Evolutionary conservation across 2,888 invertebrate genomes (phyloP), one percentile per base, ranked within the genome.

Genomic region (Pantelozetes paolii): DNA sequence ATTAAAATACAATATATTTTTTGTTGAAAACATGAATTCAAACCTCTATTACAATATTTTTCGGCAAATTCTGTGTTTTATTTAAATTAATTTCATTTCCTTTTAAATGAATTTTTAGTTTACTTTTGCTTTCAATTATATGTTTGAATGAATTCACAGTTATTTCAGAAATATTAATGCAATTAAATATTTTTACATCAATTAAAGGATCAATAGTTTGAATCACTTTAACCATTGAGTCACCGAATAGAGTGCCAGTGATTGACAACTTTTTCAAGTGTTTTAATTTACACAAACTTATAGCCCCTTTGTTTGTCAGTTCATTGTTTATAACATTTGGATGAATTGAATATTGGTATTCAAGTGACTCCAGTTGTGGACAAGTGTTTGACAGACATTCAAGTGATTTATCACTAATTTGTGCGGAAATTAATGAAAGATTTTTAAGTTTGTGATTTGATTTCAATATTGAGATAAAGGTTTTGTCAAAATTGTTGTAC

Each of bases 401-500:
- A 15, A 62, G 6, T 15, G 62, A 30, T 30, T 62, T 62, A 18
- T 62, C 62, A 62, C 62, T 62, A 15, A 62, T 62, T 62, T 62
- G 62, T 30, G 15, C 62, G 3, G 15, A 13, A 62, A 62, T 62
- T 62, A 62, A 20, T 30, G 62, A 62, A 18, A 62, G 20, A 30
- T 5, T 30, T 32, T 26, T 62, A 5, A 62, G 32, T 30, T 32
- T 28, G 11, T 5, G 6, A 28, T 8, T 18, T 62, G 2, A 2
- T 28, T 6, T 9, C 13, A 62, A 30, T 32, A 62, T 62, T 32
- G 5, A 3, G n/a, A 62, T 62, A 2, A 62, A 32, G 2, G 32
- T 28, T 5, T 15, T 8, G 18, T 62, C 62, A 18, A 62, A 62
- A 32, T 18, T 9, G 18, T 62, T 62, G 13, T 62, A 32, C 32